A percentile compares a stretch with the other conserved stretches of the same genome.
Evolutionary conservation across 2,797 vertebrate species (phyloP).

Genomic region (Ciconia nigra): DNA sequence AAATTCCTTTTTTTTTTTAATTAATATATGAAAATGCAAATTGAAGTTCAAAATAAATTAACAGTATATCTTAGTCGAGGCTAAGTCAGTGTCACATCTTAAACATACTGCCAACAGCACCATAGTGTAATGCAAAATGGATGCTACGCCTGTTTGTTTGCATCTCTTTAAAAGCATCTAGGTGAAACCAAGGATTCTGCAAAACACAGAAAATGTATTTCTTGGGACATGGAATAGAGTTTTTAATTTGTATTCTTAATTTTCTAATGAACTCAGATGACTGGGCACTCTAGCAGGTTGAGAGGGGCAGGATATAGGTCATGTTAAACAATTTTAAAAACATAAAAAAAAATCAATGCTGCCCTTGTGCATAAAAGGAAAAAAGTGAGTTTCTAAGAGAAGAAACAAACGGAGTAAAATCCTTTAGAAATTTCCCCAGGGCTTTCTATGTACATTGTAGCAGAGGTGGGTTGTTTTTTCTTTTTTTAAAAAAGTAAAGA

Average conservation of each 20-base stretch:
- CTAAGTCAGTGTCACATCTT: not conserved
- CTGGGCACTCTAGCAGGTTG: not conserved
- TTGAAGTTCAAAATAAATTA: not conserved
- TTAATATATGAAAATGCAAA: not conserved
- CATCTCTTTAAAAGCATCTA: not conserved
- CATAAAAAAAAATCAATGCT: not conserved
- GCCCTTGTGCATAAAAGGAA: not conserved
- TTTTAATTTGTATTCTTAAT: not conserved
- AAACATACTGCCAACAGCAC: not conserved
- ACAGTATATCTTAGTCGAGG: not conserved
- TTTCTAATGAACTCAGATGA: not conserved
- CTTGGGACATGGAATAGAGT: not conserved
- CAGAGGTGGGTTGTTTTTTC: not conserved
- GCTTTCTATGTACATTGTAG: not conserved
- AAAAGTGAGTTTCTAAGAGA: not conserved
- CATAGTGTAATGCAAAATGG: not conserved
- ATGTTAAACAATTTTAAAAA: not conserved
- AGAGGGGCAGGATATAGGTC: not conserved
- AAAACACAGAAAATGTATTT: not conserved
- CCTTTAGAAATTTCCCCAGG: not conserved
- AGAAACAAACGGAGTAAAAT: not conserved
- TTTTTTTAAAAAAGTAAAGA: not conserved
- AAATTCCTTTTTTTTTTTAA: not conserved
- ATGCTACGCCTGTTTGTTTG: not conserved
- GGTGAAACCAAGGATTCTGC: not conserved